Conservation (phyloP, 2,113 vertebrate species). For the Plotosus lineatus region DNA sequence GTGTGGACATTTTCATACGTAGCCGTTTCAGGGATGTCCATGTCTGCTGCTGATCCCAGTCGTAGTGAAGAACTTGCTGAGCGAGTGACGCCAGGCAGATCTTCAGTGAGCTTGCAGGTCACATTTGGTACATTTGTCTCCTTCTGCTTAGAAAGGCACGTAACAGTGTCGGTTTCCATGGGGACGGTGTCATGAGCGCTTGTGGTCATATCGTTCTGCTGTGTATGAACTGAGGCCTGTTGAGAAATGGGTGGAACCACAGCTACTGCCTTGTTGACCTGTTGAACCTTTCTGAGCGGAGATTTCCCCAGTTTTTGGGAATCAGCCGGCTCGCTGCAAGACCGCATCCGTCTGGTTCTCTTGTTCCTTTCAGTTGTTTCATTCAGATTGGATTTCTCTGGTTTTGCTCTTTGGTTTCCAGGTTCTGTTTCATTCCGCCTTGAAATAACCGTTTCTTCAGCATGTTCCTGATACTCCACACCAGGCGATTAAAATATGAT, state of each 20-base stretch:
- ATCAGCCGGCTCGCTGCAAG: not conserved
- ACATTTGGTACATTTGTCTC: not conserved
- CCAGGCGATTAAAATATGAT: no score
- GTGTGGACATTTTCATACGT: not conserved
- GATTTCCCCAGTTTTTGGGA: slow-evolving; percentile 19
- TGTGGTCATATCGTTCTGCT: not conserved
- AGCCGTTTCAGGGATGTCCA: not conserved
- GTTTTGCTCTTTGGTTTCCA: not conserved
- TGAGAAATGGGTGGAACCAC: slow-evolving; percentile 53
- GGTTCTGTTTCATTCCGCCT: not conserved
- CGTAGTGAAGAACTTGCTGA: not conserved
- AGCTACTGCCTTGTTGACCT: slow-evolving; percentile 39
- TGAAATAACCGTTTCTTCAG: not conserved
- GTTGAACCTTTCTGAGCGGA: not conserved
- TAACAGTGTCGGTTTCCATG: slow-evolving; percentile 28
- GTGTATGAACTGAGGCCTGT: not conserved
- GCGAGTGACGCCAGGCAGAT: not conserved
- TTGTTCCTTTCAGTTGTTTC: not conserved
- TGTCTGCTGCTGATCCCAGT: not conserved
- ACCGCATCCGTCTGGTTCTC: not conserved
- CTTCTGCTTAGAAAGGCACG: not conserved
- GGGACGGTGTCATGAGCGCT: not conserved
- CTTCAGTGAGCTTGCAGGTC: not conserved
- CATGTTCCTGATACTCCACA: not conserved
- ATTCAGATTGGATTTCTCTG: not conserved